Conservation (phyloP, 2,888 invertebrate genomes). For the Callyntrura guangdongensis region DNA sequence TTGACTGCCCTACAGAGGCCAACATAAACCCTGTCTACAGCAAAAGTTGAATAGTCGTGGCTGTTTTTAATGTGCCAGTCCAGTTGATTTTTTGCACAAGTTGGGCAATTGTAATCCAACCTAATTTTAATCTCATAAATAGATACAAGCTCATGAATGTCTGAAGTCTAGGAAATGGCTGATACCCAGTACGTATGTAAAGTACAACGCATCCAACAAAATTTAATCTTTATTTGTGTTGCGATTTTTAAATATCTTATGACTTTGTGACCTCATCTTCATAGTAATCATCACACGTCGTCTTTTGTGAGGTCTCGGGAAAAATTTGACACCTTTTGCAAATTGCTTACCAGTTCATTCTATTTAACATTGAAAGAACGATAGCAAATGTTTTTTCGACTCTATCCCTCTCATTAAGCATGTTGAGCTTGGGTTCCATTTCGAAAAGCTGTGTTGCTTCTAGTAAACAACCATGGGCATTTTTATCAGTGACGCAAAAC, state of each 20-base stretch:
- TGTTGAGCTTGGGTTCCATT: too few species aligned
- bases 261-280: constrained; percentile 50
- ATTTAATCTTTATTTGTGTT: constrained; percentile 8
- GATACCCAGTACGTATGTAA: too few species aligned
- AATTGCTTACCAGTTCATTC: constrained; percentile 14
- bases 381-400: too few species aligned
- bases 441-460: too few species aligned
- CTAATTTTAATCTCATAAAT: constrained; percentile 63
- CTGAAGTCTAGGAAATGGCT: neutral
- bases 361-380: too few species aligned
- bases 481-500: neutral
- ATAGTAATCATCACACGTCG: constrained; percentile 11
- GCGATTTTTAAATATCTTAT: constrained; percentile 27
- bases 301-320: constrained; percentile 18
- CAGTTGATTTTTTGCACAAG: neutral
- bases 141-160: constrained; percentile 58
- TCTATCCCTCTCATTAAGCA: too few species aligned
- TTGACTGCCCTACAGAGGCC: neutral
- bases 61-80: neutral
- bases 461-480: too few species aligned
- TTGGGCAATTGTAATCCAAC: constrained; percentile 13
- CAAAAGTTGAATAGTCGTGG: neutral
- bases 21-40: neutral
- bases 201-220: neutral
- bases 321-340: neutral